A percentile compares a stretch with the other conserved stretches of the same genome.
Evolutionary conservation across 2,113 vertebrate species (phyloP).

Genomic region (Tricholaema leucomelas): DNA sequence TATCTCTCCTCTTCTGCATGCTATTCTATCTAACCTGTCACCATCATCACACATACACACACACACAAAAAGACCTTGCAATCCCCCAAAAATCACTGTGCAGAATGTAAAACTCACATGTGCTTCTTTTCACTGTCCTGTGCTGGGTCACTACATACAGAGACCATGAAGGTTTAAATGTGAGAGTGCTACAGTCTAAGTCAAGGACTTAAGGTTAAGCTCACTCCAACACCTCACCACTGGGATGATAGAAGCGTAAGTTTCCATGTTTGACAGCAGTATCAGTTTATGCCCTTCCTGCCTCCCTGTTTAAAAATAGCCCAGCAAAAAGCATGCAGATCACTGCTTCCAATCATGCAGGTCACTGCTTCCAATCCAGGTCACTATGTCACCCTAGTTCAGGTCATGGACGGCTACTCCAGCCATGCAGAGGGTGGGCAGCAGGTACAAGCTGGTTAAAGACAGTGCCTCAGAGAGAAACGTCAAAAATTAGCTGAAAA

Average conservation of each 20-base stretch:
- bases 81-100: background rate
- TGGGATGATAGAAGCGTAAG: background rate
- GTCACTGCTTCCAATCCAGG: background rate
- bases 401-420: background rate
- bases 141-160: background rate
- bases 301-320: background rate
- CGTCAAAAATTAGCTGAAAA: slow-evolving; percentile 19
- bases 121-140: background rate
- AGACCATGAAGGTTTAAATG: background rate
- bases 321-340: background rate
- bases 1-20: background rate
- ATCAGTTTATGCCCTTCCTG: background rate
- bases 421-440: background rate
- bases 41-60: background rate
- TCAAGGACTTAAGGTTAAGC: background rate
- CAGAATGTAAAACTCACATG: background rate
- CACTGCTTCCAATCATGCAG: background rate
- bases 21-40: background rate
- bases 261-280: background rate
- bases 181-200: background rate
- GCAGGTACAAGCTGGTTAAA: background rate
- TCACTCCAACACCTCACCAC: background rate
- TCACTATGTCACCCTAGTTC: background rate
- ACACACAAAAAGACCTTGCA: background rate
- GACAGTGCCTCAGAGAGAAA: background rate